Base-by-base conservation (phyloP, 2,888 invertebrate genomes). In the Sminthurinus aureus region DNA sequence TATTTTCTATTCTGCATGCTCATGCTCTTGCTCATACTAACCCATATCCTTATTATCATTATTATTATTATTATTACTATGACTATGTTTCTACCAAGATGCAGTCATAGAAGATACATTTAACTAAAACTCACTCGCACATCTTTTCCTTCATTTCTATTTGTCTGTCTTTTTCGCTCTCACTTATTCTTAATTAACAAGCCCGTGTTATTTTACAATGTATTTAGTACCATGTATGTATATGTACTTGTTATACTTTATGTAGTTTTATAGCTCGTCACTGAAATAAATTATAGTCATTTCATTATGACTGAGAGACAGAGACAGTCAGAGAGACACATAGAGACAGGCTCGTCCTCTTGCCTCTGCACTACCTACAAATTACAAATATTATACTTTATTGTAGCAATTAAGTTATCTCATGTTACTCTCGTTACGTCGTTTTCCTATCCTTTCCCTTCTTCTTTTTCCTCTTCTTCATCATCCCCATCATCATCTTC, bases 11-110 rank as follows among this genome's bases (percentile, higher is more conserved):
- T 38, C 84, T 82, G 83, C 84, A 84, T 84, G 84, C 86, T 85
- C 86, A 85, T 87, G 85, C 85, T 84, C 85, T 51, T 85, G 85
- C 82, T 85, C 87, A 86, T 86, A 84, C 86, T 87, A 86, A 86
- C 85, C 84, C 86, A 86, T 86, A 87, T 85, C 87, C 86, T 86
- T 76, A 76, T 76, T 58, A 58, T 58, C 58, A 51, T 58, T 76
- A 76, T 9, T 52, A 76, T 50, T 76, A 22, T 20, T 76, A 52
- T 22, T 52, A 67, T 67, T n/a, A 67, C 67, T 38, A 67, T 67
- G 20, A 22, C 66, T 66, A 15, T n/a, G 66, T 20, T 66, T 12
- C n/a, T n/a, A n/a, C n/a, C n/a, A 52, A 15, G 58, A 58, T 58
- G 58, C 15, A 58, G 15, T 18, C 58, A 58, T 18, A 15, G 9